Conservation (phyloP, 2,888 invertebrate genomes). For the Nasonovia ribisnigri region DNA sequence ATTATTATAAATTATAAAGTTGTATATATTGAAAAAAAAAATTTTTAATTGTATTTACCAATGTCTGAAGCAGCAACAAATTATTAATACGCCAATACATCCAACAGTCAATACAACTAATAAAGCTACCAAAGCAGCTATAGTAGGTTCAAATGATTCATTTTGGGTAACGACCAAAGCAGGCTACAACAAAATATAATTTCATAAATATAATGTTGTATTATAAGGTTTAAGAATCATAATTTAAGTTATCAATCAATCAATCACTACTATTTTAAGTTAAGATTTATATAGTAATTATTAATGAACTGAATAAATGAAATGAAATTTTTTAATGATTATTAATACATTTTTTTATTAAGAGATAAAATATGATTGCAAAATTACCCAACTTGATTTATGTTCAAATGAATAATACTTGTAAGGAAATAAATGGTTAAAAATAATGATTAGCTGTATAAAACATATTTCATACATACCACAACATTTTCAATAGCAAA, state of each 20-base stretch:
- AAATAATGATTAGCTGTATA: too few species aligned
- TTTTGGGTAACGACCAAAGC: slow-evolving; percentile 77
- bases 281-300: too few species aligned
- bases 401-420: too few species aligned
- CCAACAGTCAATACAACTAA: slow-evolving; percentile 88
- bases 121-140: slow-evolving; percentile 87
- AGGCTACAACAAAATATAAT: slow-evolving; percentile 71
- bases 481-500: slow-evolving; percentile 81
- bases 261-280: not conserved
- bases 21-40: too few species aligned
- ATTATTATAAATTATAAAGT: too few species aligned
- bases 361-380: too few species aligned
- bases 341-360: too few species aligned
- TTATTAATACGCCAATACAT: slow-evolving; percentile 86
- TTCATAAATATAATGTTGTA: not conserved
- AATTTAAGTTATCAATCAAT: not conserved
- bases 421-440: too few species aligned
- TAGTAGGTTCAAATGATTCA: slow-evolving; percentile 87
- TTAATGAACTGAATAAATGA: too few species aligned
- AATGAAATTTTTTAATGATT: too few species aligned
- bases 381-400: too few species aligned
- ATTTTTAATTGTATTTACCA: slow-evolving; percentile 74
- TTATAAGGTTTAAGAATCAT: not conserved
- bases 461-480: slow-evolving; percentile 38
- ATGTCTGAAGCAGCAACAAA: slow-evolving; percentile 89